Conservation (phyloP, 2,888 invertebrate genomes). For the Exephanes ischioxanthus region DNA sequence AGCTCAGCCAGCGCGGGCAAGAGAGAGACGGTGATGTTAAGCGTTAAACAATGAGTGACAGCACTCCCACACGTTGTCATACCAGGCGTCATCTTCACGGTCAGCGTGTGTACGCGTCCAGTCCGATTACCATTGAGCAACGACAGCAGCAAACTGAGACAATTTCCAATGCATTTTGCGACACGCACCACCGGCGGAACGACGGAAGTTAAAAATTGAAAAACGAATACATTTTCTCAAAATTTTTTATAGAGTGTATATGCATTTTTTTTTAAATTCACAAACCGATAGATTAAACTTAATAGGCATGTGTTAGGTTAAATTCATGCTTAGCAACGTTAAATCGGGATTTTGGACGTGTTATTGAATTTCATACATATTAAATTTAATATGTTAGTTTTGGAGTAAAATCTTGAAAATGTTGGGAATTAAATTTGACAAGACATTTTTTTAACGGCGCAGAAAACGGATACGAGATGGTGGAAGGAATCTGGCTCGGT, state of each 20-base stretch:
- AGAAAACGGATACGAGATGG: slow-evolving; percentile 7
- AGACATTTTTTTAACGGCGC: not conserved
- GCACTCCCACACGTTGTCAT: slow-evolving; percentile 84
- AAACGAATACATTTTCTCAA: not conserved
- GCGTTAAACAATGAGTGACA: slow-evolving; percentile 83
- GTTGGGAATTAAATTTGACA: not conserved
- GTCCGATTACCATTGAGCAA: slow-evolving; percentile 51
- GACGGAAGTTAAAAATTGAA: slow-evolving; percentile 3
- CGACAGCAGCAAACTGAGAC: slow-evolving; percentile 46
- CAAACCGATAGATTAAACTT: not conserved
- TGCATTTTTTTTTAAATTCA: too few relatives aligned
- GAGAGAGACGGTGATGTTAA: slow-evolving; percentile 25
- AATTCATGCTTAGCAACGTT: not conserved
- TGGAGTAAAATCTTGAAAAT: too few relatives aligned
- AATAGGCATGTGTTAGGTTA: not conserved
- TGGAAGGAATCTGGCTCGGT: slow-evolving; percentile 11
- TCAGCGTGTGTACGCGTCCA: slow-evolving; percentile 66
- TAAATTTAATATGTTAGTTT: too few relatives aligned
- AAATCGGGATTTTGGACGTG: too few relatives aligned
- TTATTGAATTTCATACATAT: too few relatives aligned
- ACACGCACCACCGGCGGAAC: slow-evolving; percentile 8
- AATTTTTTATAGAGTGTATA: not conserved
- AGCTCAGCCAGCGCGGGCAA: slow-evolving; percentile 25
- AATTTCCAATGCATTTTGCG: slow-evolving; percentile 40
- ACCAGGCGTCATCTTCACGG: slow-evolving; percentile 78